Percentiles rank a stretch among this genome's conserved stretches.
Evolutionary conservation across 2,797 vertebrate species (phyloP).

Genomic region (Luscinia megarhynchos): DNA sequence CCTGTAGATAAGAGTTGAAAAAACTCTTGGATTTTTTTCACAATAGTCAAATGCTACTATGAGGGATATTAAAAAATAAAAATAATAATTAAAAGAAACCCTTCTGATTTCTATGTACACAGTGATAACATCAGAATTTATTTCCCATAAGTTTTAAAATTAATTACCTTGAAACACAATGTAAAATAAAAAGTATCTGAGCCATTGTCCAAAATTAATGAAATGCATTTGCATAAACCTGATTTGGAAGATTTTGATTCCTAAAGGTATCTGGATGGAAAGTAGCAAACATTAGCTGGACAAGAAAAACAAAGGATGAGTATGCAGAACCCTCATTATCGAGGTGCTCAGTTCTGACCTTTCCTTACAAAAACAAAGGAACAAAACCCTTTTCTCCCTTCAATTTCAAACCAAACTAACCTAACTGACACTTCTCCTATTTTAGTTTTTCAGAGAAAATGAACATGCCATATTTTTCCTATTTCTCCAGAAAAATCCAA

Average conservation of each 20-base stretch:
- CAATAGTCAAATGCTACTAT: not conserved
- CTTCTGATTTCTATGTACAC: not conserved
- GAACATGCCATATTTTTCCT: not conserved
- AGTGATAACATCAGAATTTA: not conserved
- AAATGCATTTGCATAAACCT: not conserved
- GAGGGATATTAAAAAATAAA: not conserved
- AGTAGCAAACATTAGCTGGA: not conserved
- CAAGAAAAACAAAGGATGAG: not conserved
- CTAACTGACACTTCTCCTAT: not conserved
- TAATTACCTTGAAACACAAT: not conserved
- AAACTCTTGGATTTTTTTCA: slow-evolving; percentile 24
- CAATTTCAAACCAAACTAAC: not conserved
- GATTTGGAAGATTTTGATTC: not conserved
- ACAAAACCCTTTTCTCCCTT: not conserved
- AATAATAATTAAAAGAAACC: not conserved
- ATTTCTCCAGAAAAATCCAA: not conserved
- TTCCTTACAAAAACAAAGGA: not conserved
- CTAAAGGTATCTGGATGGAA: not conserved
- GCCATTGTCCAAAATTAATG: accelerated
- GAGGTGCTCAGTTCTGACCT: not conserved
- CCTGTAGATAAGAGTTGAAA: slow-evolving; percentile 67
- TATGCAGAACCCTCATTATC: not conserved
- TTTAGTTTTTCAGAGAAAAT: not conserved
- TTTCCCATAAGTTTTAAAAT: not conserved
- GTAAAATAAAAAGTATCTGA: not conserved